Percentiles rank a stretch among this genome's conserved stretches.
phyloP scores from a whole-genome alignment of 2,797 vertebrate genomes.

The Eospalax fontanierii region DNA sequence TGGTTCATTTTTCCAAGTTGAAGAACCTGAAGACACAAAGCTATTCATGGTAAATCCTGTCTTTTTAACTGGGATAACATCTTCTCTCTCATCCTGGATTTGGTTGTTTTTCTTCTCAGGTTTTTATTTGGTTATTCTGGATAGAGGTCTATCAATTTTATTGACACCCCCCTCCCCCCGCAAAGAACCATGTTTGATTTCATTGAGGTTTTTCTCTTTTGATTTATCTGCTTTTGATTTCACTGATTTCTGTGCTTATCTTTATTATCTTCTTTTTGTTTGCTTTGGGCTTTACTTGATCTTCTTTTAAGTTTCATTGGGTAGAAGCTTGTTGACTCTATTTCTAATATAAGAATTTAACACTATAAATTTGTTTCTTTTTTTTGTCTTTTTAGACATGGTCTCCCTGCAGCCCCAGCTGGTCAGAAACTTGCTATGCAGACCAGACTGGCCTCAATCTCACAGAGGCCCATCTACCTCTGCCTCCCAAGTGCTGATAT shows the following conservation, averaged over 20 bases:
- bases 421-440: too few species aligned
- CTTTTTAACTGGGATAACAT: neutral
- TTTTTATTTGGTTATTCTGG: constrained; percentile 1
- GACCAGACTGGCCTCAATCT: too few species aligned
- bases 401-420: too few species aligned
- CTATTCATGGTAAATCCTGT: neutral
- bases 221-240: neutral
- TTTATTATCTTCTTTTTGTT: neutral
- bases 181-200: constrained; percentile 25
- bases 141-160: neutral
- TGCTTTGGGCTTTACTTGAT: neutral
- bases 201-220: neutral
- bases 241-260: neutral
- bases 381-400: too few species aligned
- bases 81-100: neutral
- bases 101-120: neutral
- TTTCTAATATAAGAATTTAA: neutral
- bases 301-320: neutral
- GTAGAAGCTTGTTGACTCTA: neutral
- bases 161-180: neutral
- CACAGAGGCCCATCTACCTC: too few species aligned
- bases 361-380: neutral
- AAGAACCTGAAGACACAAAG: constrained; percentile 20
- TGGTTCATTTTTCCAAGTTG: neutral
- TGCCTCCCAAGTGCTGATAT: too few species aligned